Conservation (phyloP, 2,797 vertebrate species). For the Notamacropus eugenii region DNA sequence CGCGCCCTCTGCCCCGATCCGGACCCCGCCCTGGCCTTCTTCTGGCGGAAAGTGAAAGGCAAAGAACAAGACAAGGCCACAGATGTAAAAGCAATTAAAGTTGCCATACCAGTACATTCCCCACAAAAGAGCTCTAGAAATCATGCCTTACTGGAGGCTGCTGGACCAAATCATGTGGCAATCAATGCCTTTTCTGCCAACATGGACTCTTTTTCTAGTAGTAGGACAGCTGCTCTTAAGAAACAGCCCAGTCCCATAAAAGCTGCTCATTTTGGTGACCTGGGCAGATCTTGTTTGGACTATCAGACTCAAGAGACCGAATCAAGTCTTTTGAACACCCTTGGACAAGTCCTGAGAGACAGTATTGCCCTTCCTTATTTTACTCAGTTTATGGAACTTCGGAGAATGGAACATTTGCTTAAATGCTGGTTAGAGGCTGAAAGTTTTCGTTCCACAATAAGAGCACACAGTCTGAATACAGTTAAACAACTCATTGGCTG, state of each 20-base stretch:
- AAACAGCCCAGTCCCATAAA: conserved; percentile 99
- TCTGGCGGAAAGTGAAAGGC: no score
- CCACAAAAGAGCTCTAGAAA: conserved; percentile 91
- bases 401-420: conserved; percentile 94
- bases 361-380: conserved; percentile 94
- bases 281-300: conserved; percentile 98
- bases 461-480: conserved; percentile 97
- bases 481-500: conserved; percentile 97
- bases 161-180: conserved; percentile 98
- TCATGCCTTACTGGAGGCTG: conserved; percentile 95
- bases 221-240: conserved; percentile 97
- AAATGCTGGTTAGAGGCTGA: conserved; percentile 98
- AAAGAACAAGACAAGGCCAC: no score
- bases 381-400: conserved; percentile 94
- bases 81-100: conserved; percentile 76
- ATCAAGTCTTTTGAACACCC: conserved; percentile 96
- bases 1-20: no score
- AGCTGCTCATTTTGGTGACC: conserved; percentile 97
- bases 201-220: conserved; percentile 98
- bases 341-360: conserved; percentile 95
- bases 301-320: conserved; percentile 95
- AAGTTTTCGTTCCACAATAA: conserved; percentile 94
- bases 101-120: conserved; percentile 89
- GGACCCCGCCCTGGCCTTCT: no score
- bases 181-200: conserved; percentile 99